Percentiles rank a stretch among this genome's conserved stretches.
phyloP scores from a whole-genome alignment of 2,888 invertebrate species.

The Macrosoma leucophasiata region DNA sequence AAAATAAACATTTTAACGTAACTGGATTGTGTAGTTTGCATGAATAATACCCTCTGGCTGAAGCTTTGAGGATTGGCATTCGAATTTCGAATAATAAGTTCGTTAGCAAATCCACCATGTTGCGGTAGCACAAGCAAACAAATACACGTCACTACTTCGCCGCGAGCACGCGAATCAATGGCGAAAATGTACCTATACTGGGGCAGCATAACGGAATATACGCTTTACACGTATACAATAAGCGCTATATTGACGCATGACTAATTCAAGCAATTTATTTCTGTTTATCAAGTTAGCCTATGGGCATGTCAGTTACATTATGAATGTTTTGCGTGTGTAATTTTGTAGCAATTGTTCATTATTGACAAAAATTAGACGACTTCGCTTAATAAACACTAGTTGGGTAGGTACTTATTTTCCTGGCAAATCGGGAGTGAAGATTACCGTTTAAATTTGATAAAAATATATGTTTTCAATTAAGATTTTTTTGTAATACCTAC shows the following conservation, averaged over 20 bases:
- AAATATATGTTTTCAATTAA: no score
- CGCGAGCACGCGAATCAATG: no score
- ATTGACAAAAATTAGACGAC: no score
- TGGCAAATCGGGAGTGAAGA: no score
- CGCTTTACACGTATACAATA: slow-evolving; percentile 24
- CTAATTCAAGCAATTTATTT: slow-evolving; percentile 30
- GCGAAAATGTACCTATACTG: no score
- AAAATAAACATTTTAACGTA: no score
- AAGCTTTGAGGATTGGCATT: slow-evolving; percentile 36
- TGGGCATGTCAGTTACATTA: slow-evolving; percentile 31
- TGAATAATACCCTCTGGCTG: slow-evolving; percentile 22
- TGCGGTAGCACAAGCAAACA: slow-evolving; percentile 41
- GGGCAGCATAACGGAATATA: slow-evolving; percentile 15
- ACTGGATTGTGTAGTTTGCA: slow-evolving; percentile 22
- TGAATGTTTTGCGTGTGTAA: no score
- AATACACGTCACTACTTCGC: slow-evolving; percentile 43
- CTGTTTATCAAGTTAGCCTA: slow-evolving; percentile 33
- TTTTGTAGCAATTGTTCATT: no score
- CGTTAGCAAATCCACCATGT: slow-evolving; percentile 47
- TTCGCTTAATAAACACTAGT: no score
- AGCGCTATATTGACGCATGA: slow-evolving; percentile 10
- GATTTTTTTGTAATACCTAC: no score
- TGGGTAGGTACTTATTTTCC: no score
- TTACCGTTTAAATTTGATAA: no score
- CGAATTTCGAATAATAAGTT: slow-evolving; percentile 57